Evolutionary conservation across 2,797 vertebrate genomes (phyloP), one percentile per base, ranked within the genome.

Genomic region (Phrynocephalus forsythii): DNA sequence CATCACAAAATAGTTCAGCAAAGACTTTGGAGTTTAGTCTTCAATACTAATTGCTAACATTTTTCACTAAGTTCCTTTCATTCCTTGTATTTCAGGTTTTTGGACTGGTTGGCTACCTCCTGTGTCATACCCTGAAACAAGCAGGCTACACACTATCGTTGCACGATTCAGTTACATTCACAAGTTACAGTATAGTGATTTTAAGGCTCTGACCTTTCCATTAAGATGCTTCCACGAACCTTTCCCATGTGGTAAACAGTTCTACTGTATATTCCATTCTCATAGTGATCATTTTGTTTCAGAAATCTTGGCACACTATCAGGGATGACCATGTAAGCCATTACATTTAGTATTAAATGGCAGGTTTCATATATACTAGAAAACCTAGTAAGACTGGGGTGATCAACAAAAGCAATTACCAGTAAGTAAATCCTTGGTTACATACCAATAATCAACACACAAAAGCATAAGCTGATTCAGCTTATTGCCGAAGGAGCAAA

Each of bases 61-160:
- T 77, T 72, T 38, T 30, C 84, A 1, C 20, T 82, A 76, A 82
- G 67, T 76, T 68, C 48, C 50, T 73, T 60, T 56, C 50, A 71
- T 80, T 20, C 2, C 67, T 90, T 87, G 80, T 76, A 88, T 90
- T 87, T 60, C 82, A n/a, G 16, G 88, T 28, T 16, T 60, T 50
- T 7, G 11, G 30, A 67, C 20, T 38, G 16, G 60, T 71, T 56
- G 33, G 13, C 81, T 86, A 75, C 22, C 30, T 81, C 16, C 16
- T 73, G 63, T 73, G 44, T 3, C 56, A 85, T 26, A 33, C 30
- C 52, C 1, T 48, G 38, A 28, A 38, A 2, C 18, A 79, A 66
- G 10, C 28, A 73, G 33, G 66, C 6, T 87, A 3, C 6, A 75
- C n/a, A 67, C 24, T 80, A n/a, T 38, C 52, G 52, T 56, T 56